phyloP scores from a whole-genome alignment of 2,888 invertebrate genomes.

The Hydropsyche betteni region DNA sequence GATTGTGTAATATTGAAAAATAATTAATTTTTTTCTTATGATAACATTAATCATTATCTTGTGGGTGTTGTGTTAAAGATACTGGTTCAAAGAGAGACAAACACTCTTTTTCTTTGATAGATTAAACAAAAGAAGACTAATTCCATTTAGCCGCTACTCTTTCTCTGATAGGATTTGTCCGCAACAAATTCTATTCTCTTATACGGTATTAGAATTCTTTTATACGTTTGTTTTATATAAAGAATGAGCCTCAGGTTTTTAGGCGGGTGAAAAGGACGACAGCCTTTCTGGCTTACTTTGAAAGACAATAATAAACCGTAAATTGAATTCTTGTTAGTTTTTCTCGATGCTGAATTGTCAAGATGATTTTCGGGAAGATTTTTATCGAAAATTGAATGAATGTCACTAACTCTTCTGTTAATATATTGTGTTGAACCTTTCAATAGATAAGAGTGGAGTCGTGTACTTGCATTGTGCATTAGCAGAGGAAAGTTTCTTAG shows the following conservation, averaged over 20 bases:
- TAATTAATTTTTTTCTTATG: background rate
- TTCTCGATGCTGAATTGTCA: background rate
- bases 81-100: conserved; percentile 8
- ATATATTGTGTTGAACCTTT: no score
- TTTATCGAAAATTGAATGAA: no score
- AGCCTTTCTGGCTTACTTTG: background rate
- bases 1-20: no score
- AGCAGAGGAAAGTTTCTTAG: conserved; percentile 42
- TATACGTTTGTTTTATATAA: conserved; percentile 28
- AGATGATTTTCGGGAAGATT: background rate
- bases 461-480: conserved; percentile 46
- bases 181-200: conserved; percentile 32
- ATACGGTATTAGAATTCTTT: conserved; percentile 25
- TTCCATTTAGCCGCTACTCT: conserved; percentile 47
- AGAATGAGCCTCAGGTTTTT: background rate
- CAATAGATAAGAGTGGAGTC: conserved; percentile 1
- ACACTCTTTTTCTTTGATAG: conserved; percentile 44
- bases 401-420: no score
- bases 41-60: conserved; percentile 10
- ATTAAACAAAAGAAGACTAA: conserved; percentile 50
- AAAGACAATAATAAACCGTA: conserved; percentile 14
- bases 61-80: conserved; percentile 1
- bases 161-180: conserved; percentile 43
- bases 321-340: conserved; percentile 8
- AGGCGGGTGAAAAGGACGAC: conserved; percentile 14